A percentile compares a stretch with the other conserved stretches of the same genome.
These are phyloP conservation scores for Acholoe squamosa DNA, from an alignment of 2,888 invertebrate genomes.

Conservation along the genomic window DNA sequence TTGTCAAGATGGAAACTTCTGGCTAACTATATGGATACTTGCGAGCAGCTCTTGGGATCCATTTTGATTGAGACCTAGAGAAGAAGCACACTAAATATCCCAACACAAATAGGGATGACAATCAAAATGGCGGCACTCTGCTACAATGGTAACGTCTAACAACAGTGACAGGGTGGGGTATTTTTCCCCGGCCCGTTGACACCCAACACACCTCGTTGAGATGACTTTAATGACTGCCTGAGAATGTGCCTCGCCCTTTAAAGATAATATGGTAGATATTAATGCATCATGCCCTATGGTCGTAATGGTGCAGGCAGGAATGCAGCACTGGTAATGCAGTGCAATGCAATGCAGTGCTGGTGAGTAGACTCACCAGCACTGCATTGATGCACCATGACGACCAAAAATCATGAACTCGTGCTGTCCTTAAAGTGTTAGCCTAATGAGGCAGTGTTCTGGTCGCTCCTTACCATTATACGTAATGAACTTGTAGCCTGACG, in stretches of 20 bases:
- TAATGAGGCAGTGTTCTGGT: slow-evolving; percentile 36
- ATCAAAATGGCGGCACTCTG: background rate
- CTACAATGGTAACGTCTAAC: slow-evolving; percentile 12
- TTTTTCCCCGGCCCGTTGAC: slow-evolving; percentile 27
- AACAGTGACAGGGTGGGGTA: background rate
- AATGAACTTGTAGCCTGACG: slow-evolving; percentile 43
- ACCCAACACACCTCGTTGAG: background rate
- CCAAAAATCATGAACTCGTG: too few relatives aligned
- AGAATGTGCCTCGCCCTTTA: too few relatives aligned
- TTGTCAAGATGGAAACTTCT: background rate
- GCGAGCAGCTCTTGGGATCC: background rate
- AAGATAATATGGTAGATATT: too few relatives aligned
- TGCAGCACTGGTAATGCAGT: too few relatives aligned
- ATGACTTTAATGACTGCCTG: slow-evolving; percentile 18
- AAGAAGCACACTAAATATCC: background rate
- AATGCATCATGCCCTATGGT: too few relatives aligned
- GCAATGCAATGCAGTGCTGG: too few relatives aligned
- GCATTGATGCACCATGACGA: too few relatives aligned
- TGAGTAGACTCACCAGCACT: too few relatives aligned
- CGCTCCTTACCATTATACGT: slow-evolving; percentile 36
- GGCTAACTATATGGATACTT: background rate
- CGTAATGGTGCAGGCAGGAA: too few relatives aligned
- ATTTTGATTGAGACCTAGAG: background rate
- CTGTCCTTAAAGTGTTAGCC: too few relatives aligned
- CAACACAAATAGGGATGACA: slow-evolving; percentile 1